Base-by-base conservation (phyloP, 2,888 invertebrate species). In the Maniola hyperantus region DNA sequence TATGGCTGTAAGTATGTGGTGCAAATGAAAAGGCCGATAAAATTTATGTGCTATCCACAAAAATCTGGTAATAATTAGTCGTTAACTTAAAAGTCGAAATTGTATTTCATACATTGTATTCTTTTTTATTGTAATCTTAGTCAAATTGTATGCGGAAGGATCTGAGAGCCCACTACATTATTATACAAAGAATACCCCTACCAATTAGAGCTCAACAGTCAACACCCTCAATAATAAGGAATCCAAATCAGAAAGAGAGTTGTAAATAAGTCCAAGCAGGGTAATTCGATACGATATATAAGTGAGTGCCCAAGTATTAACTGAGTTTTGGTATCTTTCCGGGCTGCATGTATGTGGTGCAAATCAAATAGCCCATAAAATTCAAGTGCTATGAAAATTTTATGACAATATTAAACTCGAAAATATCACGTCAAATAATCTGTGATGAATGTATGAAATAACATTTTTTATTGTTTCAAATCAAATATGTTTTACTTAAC, bases 281-380 rank as follows among this genome's bases (percentile, higher is more conserved):
- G n/a, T 53, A 57, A 62, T 63, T 51, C n/a, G 63, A 64, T 63
- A 57, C n/a, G 63, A 64, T 61, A 64, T 75, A 76, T 78, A 53
- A 50, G 65, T 15, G 50, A 53, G 54, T 65, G 59, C 62, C 62
- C 63, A 65, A 68, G 48, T 62, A 65, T 68, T 57, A 68, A 65
- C 64, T 33, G 8, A 64, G 66, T 67, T 50, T 67, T 50, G 63
- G 11, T 71, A 15, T 76, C 70, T 36, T 2, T n/a, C 70, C 10
- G 10, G 10, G 39, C 39, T 39, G 39, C 34, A 18, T 66, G 26
- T 26, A 64, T 64, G 20, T 67, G 67, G 67, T 59, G 59, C 62
- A 62, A 62, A 62, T 53, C 20, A 34, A 42, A 54, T 54, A n/a
- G 54, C 54, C 13, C 53, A 26, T 63, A 39, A 62, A 53, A 51